Evolutionary conservation across 53 echinoderm and acorn worm genomes (phyloP).

Genomic region (Apostichopus leukothele): DNA sequence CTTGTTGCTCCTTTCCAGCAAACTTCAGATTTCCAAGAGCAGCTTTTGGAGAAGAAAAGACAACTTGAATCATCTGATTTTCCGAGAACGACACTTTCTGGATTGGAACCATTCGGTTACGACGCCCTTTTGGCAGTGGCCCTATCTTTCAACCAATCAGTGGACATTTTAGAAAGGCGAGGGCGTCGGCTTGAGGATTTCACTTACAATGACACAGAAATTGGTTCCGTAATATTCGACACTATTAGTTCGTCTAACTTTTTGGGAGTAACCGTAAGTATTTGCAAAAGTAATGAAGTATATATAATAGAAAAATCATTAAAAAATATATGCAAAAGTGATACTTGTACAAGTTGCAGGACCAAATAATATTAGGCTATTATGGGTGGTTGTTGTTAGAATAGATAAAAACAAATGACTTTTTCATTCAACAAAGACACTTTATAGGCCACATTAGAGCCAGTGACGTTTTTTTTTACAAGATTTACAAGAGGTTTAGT

Average conservation of each 20-base stretch:
- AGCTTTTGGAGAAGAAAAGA: background rate
- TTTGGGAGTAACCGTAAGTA: constrained; percentile 55
- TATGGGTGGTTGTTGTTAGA: too few species aligned
- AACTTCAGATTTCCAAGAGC: background rate
- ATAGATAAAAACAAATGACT: too few species aligned
- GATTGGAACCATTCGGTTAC: constrained; percentile 46
- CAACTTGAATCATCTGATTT: background rate
- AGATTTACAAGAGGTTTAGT: too few species aligned
- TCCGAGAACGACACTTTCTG: background rate
- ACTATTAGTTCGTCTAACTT: constrained; percentile 50
- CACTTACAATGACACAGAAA: constrained; percentile 59
- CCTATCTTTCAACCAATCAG: constrained; percentile 53
- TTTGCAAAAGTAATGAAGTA: background rate
- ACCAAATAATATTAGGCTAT: too few species aligned
- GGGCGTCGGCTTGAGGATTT: constrained; percentile 57
- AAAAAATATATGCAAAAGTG: too few species aligned
- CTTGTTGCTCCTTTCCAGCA: background rate
- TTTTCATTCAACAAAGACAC: too few species aligned
- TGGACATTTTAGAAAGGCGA: constrained; percentile 36
- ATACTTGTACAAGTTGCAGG: too few species aligned
- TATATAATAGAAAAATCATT: too few species aligned
- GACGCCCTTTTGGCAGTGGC: constrained; percentile 64
- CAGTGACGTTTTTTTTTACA: too few species aligned
- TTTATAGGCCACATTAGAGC: too few species aligned
- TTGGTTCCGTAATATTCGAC: constrained; percentile 54